Evolutionary conservation across 2,113 vertebrate species (phyloP), one percentile per base, ranked within the genome.

Genomic region (Sapayoa aenigma): DNA sequence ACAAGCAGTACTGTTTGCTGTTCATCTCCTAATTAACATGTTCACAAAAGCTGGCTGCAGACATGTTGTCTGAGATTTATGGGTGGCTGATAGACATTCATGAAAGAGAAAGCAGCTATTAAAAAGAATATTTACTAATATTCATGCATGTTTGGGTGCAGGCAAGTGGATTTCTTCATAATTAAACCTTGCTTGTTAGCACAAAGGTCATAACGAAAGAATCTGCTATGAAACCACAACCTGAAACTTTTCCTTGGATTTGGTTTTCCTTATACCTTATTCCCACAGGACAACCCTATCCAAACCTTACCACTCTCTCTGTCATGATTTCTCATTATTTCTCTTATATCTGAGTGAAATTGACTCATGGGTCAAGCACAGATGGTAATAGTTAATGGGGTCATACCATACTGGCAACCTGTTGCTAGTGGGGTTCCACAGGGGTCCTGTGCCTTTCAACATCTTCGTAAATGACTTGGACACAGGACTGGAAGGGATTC

Each of bases 51-150:
- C 87, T 90, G 77, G 84, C 78, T 82, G 91, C 89, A 94, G 84
- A 91, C 81, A 79, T 78, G 52, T 71, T 78, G 78, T 62, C 58
- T 87, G 89, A 95, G 89, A 95, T 94, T 93, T 93, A 94, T 6
- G 18, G 66, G 63, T 87, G 87, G 66, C 55, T 93, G 77, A 79
- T 69, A 89, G 60, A 95, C 21, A 71, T 69, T 82, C 28, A 63
- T 83, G 71, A 42, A 85, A 90, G 47, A 91, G 71, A 84, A 94
- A 94, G 47, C 23, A 75, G 69, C 63, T 93, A 84, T 91, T 93
- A 91, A 74, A 94, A 89, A 73, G 52, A 87, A 90, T 95, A 95
- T 93, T 93, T 78, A 83, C 53, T 62, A 91, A 94, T 93, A 94
- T 83, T 67, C 53, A 85, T 63, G 62, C 14, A 41, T 66, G 41